A percentile compares a stretch with the other conserved stretches of the same genome.
Conservation (phyloP, 1,140 invertebrate species). For the Babylonia areolata region DNA sequence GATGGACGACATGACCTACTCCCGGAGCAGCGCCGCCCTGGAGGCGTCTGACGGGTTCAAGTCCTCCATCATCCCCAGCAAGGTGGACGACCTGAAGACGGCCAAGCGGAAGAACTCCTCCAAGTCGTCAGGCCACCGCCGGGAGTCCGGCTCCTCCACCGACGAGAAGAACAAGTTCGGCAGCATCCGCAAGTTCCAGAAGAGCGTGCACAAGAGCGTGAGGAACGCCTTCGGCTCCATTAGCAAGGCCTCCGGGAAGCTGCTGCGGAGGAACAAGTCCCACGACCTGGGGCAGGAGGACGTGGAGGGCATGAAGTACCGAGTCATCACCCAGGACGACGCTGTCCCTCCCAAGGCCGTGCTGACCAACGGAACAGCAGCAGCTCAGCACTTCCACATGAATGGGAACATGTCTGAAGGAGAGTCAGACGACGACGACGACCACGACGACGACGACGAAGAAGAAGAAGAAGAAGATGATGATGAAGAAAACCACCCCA, state of each 20-base stretch:
- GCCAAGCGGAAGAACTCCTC: slow-evolving; percentile 22
- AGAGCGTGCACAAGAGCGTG: slow-evolving; percentile 64
- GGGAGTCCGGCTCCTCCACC: slow-evolving; percentile 38
- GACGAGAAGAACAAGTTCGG: slow-evolving; percentile 63
- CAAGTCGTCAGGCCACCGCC: slow-evolving; percentile 47
- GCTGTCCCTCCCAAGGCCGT: too few species aligned
- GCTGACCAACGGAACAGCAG: slow-evolving; percentile 24
- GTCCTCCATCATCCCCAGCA: slow-evolving; percentile 61
- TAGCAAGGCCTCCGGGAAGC: slow-evolving; percentile 66
- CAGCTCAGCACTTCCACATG: neutral
- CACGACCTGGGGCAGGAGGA: slow-evolving; percentile 37
- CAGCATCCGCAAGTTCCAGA: slow-evolving; percentile 66
- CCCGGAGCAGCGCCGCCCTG: slow-evolving; percentile 33
- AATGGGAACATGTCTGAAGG: slow-evolving; percentile 14
- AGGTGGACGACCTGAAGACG: slow-evolving; percentile 60
- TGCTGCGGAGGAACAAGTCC: slow-evolving; percentile 50
- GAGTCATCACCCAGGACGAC: neutral
- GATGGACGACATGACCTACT: slow-evolving; percentile 48
- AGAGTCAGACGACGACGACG: neutral
- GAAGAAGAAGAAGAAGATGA: slow-evolving; percentile 48
- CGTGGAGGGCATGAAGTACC: neutral
- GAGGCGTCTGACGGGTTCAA: slow-evolving; percentile 64
- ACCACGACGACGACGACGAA: slow-evolving; percentile 33
- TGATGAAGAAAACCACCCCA: slow-evolving; percentile 44
- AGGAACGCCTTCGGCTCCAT: slow-evolving; percentile 69